Base-by-base conservation (phyloP, 2,797 vertebrate genomes). In the Cuculus canorus region DNA sequence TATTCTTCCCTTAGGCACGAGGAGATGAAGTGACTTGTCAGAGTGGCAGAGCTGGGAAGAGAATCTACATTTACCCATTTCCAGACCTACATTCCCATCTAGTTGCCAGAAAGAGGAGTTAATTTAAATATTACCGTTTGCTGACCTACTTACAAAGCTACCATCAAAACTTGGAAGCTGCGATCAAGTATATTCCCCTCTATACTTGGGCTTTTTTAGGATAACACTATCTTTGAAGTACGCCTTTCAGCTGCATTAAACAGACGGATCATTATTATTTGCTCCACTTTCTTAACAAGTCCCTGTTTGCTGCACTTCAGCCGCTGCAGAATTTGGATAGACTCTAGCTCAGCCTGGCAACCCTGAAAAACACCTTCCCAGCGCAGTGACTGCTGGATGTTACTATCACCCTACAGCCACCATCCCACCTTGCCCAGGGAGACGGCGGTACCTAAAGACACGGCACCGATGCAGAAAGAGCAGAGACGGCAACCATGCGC, bases 121-220 rank as follows among this genome's bases (percentile, higher is more conserved):
- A 80, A 96, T 97, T 96, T 95, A 90, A 96, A 95, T 93, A 93
- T 94, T 86, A 94, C 88, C 78, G 90, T 94, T 96, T 86, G 93
- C 93, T 94, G 93, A 95, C 91, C 96, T 95, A 95, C 86, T 97
- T 96, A 89, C 53, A 90, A 76, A 0, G 1, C 87, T 85, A 59
- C 95, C 86, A 86, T 88, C 96, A 82, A 87, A 86, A 73, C 82
- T 75, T 89, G 81, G 84, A 77, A 95, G 93, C 71, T 0, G 61
- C 48, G 80, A 95, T 94, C 91, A 78, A 78, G 86, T 76, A 9
- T 65, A 70, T 90, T 84, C 85, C 71, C 76, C 90, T 92, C 93
- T 75, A 83, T 78, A 50, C 70, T 65, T 21, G 70, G 84, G 72
- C 79, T 94, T 91, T 96, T 96, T 86, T 88, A 90, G 91, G 91